Percentiles rank a stretch among this genome's conserved stretches.
Evolutionary conservation across 2,888 invertebrate genomes (phyloP).

Genomic region (Polyommatus iphigenia): DNA sequence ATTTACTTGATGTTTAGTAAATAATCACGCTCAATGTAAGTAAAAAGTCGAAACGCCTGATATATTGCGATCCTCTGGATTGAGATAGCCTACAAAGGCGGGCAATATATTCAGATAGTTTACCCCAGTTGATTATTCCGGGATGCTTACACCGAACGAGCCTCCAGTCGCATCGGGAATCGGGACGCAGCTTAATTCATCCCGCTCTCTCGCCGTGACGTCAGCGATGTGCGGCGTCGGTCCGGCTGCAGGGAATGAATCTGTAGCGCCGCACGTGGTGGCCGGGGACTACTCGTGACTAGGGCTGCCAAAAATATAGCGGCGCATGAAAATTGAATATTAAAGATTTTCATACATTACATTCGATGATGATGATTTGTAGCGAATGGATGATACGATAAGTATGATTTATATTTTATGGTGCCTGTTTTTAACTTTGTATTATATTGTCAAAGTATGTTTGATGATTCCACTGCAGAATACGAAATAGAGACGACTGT

Average conservation of each 20-base stretch:
- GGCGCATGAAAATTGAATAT: no score
- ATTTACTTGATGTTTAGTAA: background rate
- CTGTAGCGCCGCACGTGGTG: slow-evolving; percentile 25
- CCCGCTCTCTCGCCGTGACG: slow-evolving; percentile 7
- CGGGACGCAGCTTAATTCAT: background rate
- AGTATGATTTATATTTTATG: no score
- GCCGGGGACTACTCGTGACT: slow-evolving; percentile 12
- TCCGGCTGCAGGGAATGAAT: slow-evolving; percentile 35
- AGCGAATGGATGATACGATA: background rate
- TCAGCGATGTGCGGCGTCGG: background rate
- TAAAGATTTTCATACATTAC: background rate
- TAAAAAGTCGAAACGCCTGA: background rate
- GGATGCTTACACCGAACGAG: background rate
- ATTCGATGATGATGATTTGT: background rate
- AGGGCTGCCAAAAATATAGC: background rate
- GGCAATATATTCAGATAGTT: background rate
- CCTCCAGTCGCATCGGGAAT: background rate
- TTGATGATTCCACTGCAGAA: background rate
- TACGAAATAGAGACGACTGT: background rate
- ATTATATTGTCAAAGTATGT: background rate
- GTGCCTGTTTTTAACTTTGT: no score
- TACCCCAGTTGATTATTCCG: background rate
- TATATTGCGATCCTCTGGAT: background rate
- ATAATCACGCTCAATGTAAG: background rate
- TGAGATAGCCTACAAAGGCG: background rate